Conservation (phyloP, 2,113 vertebrate genomes). For the Dromaius novaehollandiae region DNA sequence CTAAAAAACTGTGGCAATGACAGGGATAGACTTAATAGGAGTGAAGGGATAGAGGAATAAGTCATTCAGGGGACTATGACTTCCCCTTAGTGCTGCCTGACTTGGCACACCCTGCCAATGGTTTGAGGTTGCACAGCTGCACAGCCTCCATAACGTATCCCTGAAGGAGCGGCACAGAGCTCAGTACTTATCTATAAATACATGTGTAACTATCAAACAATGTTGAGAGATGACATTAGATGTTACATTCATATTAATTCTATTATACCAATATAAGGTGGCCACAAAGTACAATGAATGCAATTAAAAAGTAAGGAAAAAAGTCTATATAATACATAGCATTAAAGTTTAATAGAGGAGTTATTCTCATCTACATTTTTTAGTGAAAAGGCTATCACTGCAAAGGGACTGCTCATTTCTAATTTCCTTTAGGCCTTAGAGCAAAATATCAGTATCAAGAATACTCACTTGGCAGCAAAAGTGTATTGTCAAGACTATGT, state of each 20-base stretch:
- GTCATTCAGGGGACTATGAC: neutral
- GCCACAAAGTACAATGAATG: neutral
- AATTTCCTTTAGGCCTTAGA: neutral
- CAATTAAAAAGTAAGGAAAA: neutral
- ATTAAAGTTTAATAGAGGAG: conserved; percentile 20
- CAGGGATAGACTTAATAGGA: neutral
- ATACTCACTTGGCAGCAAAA: neutral
- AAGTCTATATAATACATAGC: neutral
- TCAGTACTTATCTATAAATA: neutral
- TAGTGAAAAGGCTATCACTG: neutral
- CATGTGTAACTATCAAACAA: neutral
- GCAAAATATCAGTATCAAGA: neutral
- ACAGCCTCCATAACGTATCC: neutral
- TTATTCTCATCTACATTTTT: neutral
- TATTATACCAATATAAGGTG: neutral
- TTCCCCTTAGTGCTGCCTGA: neutral
- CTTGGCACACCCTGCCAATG: neutral
- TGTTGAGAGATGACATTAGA: neutral
- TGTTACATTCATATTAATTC: neutral
- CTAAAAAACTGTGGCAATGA: neutral
- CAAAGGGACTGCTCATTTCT: neutral
- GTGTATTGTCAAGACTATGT: neutral
- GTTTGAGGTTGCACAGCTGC: neutral
- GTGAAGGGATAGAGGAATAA: neutral
- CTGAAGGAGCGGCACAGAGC: neutral